Percentiles rank a stretch among this genome's conserved stretches.
phyloP scores from a whole-genome alignment of 2,797 vertebrate genomes.

The Manis crassicaudata region DNA sequence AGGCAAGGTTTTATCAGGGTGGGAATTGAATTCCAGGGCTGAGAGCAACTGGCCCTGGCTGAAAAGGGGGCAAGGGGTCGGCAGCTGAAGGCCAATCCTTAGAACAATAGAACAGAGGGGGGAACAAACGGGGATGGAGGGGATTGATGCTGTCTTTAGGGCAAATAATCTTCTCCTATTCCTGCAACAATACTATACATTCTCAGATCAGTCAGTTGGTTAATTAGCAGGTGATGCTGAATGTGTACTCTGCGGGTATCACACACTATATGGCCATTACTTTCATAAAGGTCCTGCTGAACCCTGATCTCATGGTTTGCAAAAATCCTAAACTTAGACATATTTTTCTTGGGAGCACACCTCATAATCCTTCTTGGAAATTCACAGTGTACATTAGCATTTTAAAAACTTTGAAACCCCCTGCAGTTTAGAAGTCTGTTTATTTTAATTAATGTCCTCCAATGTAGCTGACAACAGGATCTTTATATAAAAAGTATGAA shows the following conservation, averaged over 20 bases:
- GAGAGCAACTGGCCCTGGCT: background rate
- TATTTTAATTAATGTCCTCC: conserved; percentile 11
- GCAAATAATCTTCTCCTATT: background rate
- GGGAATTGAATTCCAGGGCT: background rate
- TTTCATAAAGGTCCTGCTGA: background rate
- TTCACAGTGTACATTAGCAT: background rate
- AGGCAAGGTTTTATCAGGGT: background rate
- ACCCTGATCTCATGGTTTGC: background rate
- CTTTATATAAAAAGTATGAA: conserved; percentile 29
- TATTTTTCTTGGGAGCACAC: no score
- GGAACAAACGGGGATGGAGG: background rate
- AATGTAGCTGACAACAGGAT: conserved; percentile 8
- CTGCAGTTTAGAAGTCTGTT: background rate
- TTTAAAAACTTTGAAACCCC: conserved; percentile 37
- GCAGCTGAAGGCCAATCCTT: background rate
- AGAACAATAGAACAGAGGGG: background rate
- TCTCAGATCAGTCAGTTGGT: background rate
- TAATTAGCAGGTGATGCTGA: background rate
- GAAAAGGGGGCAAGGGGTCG: background rate
- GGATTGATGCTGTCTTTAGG: background rate
- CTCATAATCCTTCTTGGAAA: background rate
- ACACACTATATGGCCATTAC: background rate
- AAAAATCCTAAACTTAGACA: no score
- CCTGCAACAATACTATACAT: background rate
- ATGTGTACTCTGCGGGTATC: background rate